Evolutionary conservation across 2,113 vertebrate species (phyloP).

Genomic region (Zootoca vivipara): DNA sequence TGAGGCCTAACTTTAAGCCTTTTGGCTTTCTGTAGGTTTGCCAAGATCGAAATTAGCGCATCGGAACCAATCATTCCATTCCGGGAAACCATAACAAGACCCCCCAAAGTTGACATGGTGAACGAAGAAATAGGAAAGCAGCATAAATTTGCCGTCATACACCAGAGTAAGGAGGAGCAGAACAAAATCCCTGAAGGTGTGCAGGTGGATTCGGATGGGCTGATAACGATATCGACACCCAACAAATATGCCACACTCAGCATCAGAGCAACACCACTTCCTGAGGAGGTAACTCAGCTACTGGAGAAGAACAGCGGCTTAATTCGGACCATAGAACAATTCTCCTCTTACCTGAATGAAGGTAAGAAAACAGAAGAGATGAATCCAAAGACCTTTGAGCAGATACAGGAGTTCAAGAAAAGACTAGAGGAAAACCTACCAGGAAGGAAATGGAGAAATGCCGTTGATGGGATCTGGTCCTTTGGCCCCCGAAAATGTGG

Average conservation of each 20-base stretch:
- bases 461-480: constrained; percentile 89
- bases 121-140: constrained; percentile 96
- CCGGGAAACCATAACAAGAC: constrained; percentile 92
- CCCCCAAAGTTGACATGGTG: constrained; percentile 97
- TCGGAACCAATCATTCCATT: constrained; percentile 96
- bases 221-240: constrained; percentile 88
- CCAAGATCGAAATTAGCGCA: constrained; percentile 90
- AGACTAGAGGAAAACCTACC: constrained; percentile 84
- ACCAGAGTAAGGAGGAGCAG: constrained; percentile 90
- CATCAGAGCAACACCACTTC: constrained; percentile 86
- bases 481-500: constrained; percentile 95
- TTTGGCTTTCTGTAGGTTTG: constrained; percentile 83
- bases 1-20: not conserved
- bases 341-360: constrained; percentile 84
- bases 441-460: constrained; percentile 90
- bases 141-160: constrained; percentile 93
- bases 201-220: constrained; percentile 85
- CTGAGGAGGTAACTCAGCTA: constrained; percentile 85
- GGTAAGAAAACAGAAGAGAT: constrained; percentile 77
- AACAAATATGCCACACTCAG: constrained; percentile 88
- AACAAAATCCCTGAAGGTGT: constrained; percentile 83
- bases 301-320: constrained; percentile 87
- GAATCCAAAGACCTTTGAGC: constrained; percentile 78
- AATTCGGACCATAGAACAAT: constrained; percentile 89
- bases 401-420: constrained; percentile 82